Evolutionary conservation across 2,113 vertebrate species (phyloP).

Genomic region (Cephalopterus ornatus): DNA sequence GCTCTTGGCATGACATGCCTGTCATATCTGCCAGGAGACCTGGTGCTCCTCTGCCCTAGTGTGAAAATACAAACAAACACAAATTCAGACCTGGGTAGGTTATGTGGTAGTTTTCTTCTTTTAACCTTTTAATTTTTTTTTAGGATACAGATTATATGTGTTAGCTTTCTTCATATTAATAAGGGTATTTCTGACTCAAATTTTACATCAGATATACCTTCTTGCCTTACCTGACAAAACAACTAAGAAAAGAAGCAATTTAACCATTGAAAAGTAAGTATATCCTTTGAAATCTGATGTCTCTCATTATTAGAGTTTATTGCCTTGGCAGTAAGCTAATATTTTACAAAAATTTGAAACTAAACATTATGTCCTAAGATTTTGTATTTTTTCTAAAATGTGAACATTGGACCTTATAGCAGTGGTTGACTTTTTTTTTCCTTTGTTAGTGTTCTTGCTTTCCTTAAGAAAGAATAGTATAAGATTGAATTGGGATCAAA

Average conservation of each 20-base stretch:
- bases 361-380: not conserved
- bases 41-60: not conserved
- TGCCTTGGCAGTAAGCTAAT: not conserved
- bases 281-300: not conserved
- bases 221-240: not conserved
- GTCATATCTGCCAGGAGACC: not conserved
- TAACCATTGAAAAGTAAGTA: not conserved
- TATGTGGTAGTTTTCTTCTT: not conserved
- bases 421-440: not conserved
- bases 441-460: not conserved
- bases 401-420: not conserved
- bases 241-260: not conserved
- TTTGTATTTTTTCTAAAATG: not conserved
- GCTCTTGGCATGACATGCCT: accelerated
- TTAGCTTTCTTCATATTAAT: not conserved
- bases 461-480: not conserved
- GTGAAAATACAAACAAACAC: not conserved
- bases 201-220: not conserved
- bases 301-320: not conserved
- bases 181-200: not conserved
- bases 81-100: not conserved
- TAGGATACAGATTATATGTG: not conserved
- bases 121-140: accelerated
- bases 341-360: not conserved
- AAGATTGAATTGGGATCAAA: not conserved